Evolutionary conservation across 2,113 vertebrate species (phyloP), one percentile per base, ranked within the genome.

Genomic region (Cyanoramphus novaezelandiae): DNA sequence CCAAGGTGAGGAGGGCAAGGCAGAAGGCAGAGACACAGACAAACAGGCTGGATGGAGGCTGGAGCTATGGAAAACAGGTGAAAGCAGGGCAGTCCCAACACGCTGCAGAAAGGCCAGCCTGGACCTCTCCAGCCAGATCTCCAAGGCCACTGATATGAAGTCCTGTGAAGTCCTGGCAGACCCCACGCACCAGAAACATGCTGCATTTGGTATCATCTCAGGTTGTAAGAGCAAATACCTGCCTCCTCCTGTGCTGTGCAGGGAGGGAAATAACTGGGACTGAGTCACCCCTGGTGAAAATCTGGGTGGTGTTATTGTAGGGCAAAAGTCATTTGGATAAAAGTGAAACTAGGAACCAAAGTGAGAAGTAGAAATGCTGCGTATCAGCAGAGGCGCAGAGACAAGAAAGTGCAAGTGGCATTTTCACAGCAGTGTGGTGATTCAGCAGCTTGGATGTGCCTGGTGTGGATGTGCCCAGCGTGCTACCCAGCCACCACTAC

Each of bases 301-400:
- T 92, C 53, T 47, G 64, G 17, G 52, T 44, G 83, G 11, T 71
- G 64, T 20, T 60, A 33, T 17, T 29, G 7, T 5, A 86, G 72
- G 47, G n/a, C 13, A 83, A 37, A 90, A 84, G 85, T 81, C 9
- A 24, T 60, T 41, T 81, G 79, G 21, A 37, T 39, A 76, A 94
- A 88, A 96, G 60, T 49, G 69, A 92, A 57, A 90, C 35, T 52
- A 76, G 70, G 62, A 93, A 50, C 35, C 12, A 1, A 82, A 84
- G 29, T 60, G 18, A 95, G 64, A 94, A 90, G 39, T 19, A 94
- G 77, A 88, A 96, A 75, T 60, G 9, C 13, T 78, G 16, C 0
- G 0, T 35, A 55, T 74, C 47, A 75, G 68, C 60, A 79, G 72
- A 59, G 37, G 5, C 5, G 0, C 71, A 39, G 53, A 29, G 74